Base-by-base conservation (phyloP, 2,888 invertebrate species). In the Andrena flavipes region DNA sequence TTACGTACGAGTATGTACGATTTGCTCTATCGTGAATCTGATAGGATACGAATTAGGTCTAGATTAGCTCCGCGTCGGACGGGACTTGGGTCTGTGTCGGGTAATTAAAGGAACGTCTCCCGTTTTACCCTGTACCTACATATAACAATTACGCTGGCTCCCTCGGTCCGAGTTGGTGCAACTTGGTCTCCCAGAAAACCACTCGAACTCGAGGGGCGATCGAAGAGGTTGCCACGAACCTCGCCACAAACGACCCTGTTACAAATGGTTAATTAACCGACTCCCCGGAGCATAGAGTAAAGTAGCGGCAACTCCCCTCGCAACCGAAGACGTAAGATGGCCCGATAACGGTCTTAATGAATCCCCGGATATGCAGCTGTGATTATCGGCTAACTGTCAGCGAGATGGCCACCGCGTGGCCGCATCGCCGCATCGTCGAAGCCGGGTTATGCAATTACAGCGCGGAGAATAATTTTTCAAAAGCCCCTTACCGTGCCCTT, bases 381-480 rank as follows among this genome's bases (percentile, higher is more conserved):
- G 84, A 87, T 87, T 84, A 84, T 82, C 80, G 86, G 84, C 82
- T 82, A 87, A 82, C 76, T 74, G 86, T 84, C 87, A 79, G 69
- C 51, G 42, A 29, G 67, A 78, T 63, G 63, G 71, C 62, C 64
- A 68, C 64, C 67, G 70, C 75, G 74, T 16, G 13, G 16, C 42
- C 42, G 42, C 42, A 13, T 35, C 67, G 8, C 35, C 35, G 69
- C 76, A 67, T 75, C 35, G 73, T 77, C 74, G 59, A 82, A 78
- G 67, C 82, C 76, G 51, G 64, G 49, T 75, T 70, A 73, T 88
- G 80, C 86, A 86, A 87, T 88, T 87, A 87, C 69, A 54, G 29
- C 72, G 75, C 60, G 83, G 80, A 80, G 81, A 86, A 88, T 88
- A 82, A 88, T 85, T 85, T 84, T 84, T 85, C 80, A 76, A 86